Evolutionary conservation across 1,140 invertebrate species (phyloP).

Genomic region (Ylistrum balloti): DNA sequence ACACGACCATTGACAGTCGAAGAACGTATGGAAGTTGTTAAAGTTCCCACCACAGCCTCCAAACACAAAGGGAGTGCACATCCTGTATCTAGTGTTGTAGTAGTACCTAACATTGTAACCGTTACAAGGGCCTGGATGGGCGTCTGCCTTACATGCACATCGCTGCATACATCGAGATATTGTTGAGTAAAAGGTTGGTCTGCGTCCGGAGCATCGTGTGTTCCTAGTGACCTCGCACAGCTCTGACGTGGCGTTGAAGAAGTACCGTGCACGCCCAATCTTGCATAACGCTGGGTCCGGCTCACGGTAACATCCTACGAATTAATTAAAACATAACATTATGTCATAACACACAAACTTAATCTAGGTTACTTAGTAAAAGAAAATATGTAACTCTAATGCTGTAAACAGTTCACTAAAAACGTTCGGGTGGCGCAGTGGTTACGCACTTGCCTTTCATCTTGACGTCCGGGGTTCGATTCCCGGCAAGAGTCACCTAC

Average conservation of each 20-base stretch:
- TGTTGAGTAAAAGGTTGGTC: background rate
- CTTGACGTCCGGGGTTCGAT: no score
- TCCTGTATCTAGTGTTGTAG: constrained; percentile 55
- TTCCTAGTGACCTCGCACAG: background rate
- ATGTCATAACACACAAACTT: no score
- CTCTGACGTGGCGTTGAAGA: background rate
- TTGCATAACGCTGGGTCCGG: background rate
- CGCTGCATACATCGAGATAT: background rate
- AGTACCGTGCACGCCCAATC: background rate
- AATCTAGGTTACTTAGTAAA: no score
- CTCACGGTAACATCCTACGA: background rate
- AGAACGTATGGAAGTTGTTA: constrained; percentile 62
- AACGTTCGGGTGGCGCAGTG: no score
- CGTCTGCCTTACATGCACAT: background rate
- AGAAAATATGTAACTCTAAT: no score
- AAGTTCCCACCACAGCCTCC: constrained; percentile 71
- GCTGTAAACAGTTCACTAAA: no score
- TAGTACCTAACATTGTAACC: constrained; percentile 81
- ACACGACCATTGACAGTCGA: background rate
- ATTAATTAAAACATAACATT: background rate
- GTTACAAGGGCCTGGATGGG: constrained; percentile 84
- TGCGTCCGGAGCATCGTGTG: background rate
- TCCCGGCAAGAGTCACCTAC: no score
- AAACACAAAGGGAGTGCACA: constrained; percentile 68
- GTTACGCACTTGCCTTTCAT: no score